Base-by-base conservation (phyloP, 64 coral and sea anemone genomes). In the Catalaphyllia jardinei region DNA sequence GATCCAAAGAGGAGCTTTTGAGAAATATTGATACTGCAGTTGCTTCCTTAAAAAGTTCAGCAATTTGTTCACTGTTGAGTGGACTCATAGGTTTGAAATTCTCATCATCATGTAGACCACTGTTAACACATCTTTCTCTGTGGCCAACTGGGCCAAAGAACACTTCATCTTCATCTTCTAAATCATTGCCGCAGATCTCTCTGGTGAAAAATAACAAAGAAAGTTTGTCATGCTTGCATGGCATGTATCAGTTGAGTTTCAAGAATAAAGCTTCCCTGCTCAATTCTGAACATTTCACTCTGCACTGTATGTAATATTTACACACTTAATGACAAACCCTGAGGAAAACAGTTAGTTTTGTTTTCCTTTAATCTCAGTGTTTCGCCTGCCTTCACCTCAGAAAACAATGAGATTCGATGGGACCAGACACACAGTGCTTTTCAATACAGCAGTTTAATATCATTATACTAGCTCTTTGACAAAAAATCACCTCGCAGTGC, bases 21-120 rank as follows among this genome's bases (percentile, higher is more conserved):
- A 96, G 25, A 83, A 96, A 88, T 72, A 93, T 60, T 28, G 95
- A 88, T 39, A 96, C 90, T 31, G 95, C 91, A 77, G 95, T 96
- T 20, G 95, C 95, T 82, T 96, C 95, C 35, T 96, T 96, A 71
- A 93, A 96, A 19, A 96, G 80, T 87, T 96, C 95, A 18, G 93
- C 95, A 82, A 96, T 77, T 75, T 96, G 95, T 76, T 96, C 95
- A 50, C 90, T 84, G 62, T 86, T 96, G 42, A 96, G 74, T 10
- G 95, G 95, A 67, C 95, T 96, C 29, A 96, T 46, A 67, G 95
- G 91, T 77, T 93, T 93, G 9, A 77, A 59, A 71, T 49, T 72
- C 6, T 91, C 95, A 29, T 86, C 78, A 31, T 93, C 82, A 29
- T 78, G 82, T 16, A 92, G 38, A 75, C 67, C 87, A 77, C 88